phyloP scores from a whole-genome alignment of 2,113 vertebrate genomes.

The Coregonus clupeaformis region DNA sequence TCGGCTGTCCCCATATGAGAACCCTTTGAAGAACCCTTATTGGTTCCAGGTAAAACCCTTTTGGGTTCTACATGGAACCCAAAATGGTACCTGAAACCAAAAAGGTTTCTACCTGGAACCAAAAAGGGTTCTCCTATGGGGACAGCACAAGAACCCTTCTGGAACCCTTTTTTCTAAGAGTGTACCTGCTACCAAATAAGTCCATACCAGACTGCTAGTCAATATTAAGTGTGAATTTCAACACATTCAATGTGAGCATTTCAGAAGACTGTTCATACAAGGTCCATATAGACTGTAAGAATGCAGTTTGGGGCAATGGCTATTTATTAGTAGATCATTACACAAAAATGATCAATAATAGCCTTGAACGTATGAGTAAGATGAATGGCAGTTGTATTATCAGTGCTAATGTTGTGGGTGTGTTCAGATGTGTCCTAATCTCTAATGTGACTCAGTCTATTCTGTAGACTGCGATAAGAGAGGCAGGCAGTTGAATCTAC shows the following conservation, averaged over 20 bases:
- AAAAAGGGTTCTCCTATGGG: too few relatives aligned
- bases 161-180: too few relatives aligned
- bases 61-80: too few relatives aligned
- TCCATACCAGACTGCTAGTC: neutral
- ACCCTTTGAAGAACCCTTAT: too few relatives aligned
- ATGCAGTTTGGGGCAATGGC: neutral
- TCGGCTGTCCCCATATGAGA: too few relatives aligned
- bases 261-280: neutral
- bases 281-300: neutral
- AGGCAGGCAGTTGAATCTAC: slow-evolving; percentile 51
- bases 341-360: neutral
- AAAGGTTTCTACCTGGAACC: too few relatives aligned
- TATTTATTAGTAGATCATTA: neutral
- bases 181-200: too few relatives aligned
- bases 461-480: neutral
- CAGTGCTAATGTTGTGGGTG: neutral
- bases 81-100: too few relatives aligned
- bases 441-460: neutral
- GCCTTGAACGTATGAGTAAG: neutral
- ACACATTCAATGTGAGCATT: neutral
- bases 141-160: too few relatives aligned
- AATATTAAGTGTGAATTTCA: neutral
- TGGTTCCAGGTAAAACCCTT: too few relatives aligned
- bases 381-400: neutral
- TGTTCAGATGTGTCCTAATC: neutral